A percentile compares a stretch with the other conserved stretches of the same genome.
phyloP scores from a whole-genome alignment of 2,113 vertebrate genomes.

The Bostrychus sinensis region DNA sequence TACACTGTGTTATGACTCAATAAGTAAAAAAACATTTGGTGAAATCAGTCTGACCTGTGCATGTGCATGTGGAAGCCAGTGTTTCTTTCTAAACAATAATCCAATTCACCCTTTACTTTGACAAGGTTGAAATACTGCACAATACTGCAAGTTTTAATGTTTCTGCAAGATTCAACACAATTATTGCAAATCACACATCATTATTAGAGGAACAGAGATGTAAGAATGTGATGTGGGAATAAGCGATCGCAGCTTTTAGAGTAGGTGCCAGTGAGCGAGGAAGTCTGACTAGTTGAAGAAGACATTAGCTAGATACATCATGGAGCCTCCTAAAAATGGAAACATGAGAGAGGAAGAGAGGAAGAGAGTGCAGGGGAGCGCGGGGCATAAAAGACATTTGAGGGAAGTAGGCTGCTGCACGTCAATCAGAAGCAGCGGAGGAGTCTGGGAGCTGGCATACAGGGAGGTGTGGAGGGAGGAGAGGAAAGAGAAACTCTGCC shows the following conservation, averaged over 20 bases:
- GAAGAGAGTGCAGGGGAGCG: slow-evolving; percentile 59
- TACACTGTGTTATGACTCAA: no score
- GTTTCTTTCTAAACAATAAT: no score
- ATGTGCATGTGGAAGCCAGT: no score
- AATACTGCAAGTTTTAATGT: not conserved
- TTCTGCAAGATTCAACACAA: not conserved
- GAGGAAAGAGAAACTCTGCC: slow-evolving; percentile 65
- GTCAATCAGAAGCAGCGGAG: slow-evolving; percentile 75
- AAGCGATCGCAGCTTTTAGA: slow-evolving; percentile 1
- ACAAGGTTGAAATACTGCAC: no score
- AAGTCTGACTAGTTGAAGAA: slow-evolving; percentile 47
- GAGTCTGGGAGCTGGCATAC: slow-evolving; percentile 72
- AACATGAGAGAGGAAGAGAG: slow-evolving; percentile 59
- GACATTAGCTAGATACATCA: slow-evolving; percentile 55
- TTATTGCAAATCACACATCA: not conserved
- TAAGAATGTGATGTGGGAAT: not conserved
- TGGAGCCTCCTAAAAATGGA: slow-evolving; percentile 70
- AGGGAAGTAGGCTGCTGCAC: slow-evolving; percentile 65
- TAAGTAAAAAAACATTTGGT: no score
- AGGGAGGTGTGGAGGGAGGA: slow-evolving; percentile 67
- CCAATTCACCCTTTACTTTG: no score
- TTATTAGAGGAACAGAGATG: not conserved
- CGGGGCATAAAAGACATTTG: slow-evolving; percentile 67
- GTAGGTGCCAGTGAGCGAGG: slow-evolving; percentile 35
- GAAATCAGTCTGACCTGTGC: no score